Percentiles rank a stretch among this genome's conserved stretches.
Conservation (phyloP, 2,888 invertebrate species). For the Molanna angustata region DNA sequence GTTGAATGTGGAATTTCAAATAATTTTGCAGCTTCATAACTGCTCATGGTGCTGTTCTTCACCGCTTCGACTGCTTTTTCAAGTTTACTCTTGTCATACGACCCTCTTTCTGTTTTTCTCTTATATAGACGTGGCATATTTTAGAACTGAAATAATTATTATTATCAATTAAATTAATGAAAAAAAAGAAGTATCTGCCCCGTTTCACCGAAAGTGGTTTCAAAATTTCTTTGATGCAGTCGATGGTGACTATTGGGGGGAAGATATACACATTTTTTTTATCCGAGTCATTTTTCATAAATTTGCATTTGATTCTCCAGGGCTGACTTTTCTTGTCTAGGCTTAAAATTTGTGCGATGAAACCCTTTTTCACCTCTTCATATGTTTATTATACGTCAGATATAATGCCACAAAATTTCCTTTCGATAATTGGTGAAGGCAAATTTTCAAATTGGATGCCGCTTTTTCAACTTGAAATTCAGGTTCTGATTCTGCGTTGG, state of each 20-base stretch:
- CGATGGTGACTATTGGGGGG: too few relatives aligned
- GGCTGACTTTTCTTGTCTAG: conserved; percentile 1
- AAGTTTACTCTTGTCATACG: not conserved
- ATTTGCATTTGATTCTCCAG: not conserved
- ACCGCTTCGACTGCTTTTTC: not conserved
- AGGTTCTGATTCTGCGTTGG: conserved; percentile 2
- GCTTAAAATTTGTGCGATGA: not conserved
- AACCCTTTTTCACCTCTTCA: conserved; percentile 1
- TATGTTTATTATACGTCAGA: not conserved
- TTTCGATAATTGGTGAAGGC: not conserved
- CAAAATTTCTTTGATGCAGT: too few relatives aligned
- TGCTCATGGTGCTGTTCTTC: not conserved
- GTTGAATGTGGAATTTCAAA: not conserved
- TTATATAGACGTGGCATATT: too few relatives aligned
- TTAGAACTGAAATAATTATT: too few relatives aligned
- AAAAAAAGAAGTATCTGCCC: too few relatives aligned
- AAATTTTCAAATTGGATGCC: not conserved
- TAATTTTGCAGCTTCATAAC: not conserved
- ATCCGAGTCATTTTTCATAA: not conserved
- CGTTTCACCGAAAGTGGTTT: too few relatives aligned
- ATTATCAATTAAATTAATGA: too few relatives aligned
- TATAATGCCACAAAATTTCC: conserved; percentile 3
- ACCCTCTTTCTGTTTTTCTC: not conserved
- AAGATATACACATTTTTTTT: not conserved
- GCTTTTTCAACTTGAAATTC: not conserved